Evolutionary conservation across 2,113 vertebrate species (phyloP).

Genomic region (Geothlypis trichas): DNA sequence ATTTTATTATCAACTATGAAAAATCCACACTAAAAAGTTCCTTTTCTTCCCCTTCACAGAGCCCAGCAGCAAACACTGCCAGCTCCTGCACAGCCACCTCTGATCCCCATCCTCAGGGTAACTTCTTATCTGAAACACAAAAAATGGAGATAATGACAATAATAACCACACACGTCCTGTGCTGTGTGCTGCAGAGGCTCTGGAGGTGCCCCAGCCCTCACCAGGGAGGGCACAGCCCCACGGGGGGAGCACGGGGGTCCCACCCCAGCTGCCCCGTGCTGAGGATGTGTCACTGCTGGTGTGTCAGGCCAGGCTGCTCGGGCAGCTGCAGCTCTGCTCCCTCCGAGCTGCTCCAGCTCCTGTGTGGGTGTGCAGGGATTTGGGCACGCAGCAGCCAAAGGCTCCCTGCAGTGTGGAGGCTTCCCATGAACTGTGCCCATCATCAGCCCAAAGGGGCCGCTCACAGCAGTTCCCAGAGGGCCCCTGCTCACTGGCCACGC

Average conservation of each 20-base stretch:
- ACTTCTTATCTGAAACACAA: background rate
- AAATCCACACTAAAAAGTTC: background rate
- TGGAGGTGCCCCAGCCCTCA: background rate
- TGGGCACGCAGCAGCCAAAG: background rate
- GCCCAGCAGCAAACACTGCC: background rate
- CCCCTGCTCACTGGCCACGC: background rate
- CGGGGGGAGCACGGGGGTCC: background rate
- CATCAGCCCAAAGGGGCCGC: background rate
- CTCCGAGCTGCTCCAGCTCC: background rate
- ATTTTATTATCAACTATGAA: background rate
- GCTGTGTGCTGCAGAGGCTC: background rate
- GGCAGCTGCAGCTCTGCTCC: background rate
- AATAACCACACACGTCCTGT: background rate
- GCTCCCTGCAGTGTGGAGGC: background rate
- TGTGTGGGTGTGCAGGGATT: background rate
- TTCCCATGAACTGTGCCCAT: background rate
- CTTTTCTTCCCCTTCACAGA: background rate
- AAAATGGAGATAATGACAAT: background rate
- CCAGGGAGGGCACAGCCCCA: no score
- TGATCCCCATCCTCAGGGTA: background rate
- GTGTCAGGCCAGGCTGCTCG: background rate
- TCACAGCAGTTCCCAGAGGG: background rate
- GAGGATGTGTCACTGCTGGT: rapidly evolving
- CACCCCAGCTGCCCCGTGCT: rapidly evolving
- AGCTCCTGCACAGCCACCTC: background rate